Evolutionary conservation across 2,797 vertebrate genomes (phyloP), one percentile per base, ranked within the genome.

Genomic region (Sebastes cheni): DNA sequence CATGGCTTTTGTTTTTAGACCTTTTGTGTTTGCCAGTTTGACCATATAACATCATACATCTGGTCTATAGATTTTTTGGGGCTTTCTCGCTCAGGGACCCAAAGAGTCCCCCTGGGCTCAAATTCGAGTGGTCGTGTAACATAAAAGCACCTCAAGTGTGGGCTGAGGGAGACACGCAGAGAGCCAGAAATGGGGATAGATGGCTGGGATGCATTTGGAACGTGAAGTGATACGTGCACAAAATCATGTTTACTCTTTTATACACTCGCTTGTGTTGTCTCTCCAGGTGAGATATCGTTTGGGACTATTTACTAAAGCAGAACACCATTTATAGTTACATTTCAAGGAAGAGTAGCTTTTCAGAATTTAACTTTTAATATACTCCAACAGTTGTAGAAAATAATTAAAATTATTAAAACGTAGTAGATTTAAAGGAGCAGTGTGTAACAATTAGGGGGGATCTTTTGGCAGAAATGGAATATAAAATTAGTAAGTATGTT

Each of bases 11-110:
- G 97, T 98, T 98, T 98, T 97, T 97, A 93, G 86, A 36, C 89
- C 95, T 97, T 95, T 98, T 99, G 97, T 99, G 96, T 97, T 97
- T 98, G 97, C 97, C 97, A 98, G 96, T 97, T 97, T 99, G 97
- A 99, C 97, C 98, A 99, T 99, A 97, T 98, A 99, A 99, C 97
- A 95, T 98, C 97, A 98, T 98, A 97, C 98, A 99, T 99, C 98
- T 99, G 97, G 94, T 98, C 96, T 97, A 96, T 97, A 96, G 97
- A 97, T 96, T 97, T 97, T 97, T 97, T 32, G 95, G 95, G 95
- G 96, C 94, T 96, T 96, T 96, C 96, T 97, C 94, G 95, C 96
- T 96, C 94, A 95, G 97, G 96, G 96, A 97, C 96, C 94, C 95
- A 91, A 92, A 94, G 94, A 95, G 96, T 96, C 95, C 97, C 97